These are phyloP conservation scores for Synanthedon andrenaeformis DNA, from an alignment of 2,888 invertebrate species.

Conservation along the genomic window DNA sequence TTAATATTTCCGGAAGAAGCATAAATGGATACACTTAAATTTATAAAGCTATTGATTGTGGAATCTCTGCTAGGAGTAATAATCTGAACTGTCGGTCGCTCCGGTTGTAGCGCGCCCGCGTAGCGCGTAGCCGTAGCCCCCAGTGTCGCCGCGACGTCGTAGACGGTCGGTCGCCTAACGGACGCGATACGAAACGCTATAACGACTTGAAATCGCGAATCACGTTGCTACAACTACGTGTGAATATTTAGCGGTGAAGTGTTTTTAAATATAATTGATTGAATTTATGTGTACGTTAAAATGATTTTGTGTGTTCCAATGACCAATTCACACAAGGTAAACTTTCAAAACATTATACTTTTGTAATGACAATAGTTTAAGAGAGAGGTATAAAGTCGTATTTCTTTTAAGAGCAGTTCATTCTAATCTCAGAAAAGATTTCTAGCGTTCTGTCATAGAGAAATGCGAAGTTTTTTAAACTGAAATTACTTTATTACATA, in stretches of 20 bases:
- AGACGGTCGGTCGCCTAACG: slow-evolving; percentile 34
- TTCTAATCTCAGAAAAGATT: no score
- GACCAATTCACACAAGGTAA: no score
- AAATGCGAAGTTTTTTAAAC: no score
- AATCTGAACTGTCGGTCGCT: slow-evolving; percentile 48
- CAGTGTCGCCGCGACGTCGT: slow-evolving; percentile 55
- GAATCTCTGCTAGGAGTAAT: slow-evolving; percentile 58
- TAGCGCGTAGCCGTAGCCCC: slow-evolving; percentile 16
- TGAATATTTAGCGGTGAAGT: not conserved
- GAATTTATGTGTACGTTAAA: not conserved
- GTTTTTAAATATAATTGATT: not conserved
- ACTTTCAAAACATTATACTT: no score
- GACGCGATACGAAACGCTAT: slow-evolving; percentile 8
- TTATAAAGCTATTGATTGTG: slow-evolving; percentile 50
- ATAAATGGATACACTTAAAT: not conserved
- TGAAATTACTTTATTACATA: no score
- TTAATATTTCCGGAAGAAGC: not conserved
- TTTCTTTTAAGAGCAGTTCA: no score
- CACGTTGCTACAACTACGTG: slow-evolving; percentile 9
- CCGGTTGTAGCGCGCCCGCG: slow-evolving; percentile 47
- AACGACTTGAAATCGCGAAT: no score
- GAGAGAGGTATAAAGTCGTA: no score
- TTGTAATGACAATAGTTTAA: no score
- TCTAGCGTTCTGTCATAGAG: no score
- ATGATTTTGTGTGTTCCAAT: no score